Evolutionary conservation across 1,140 invertebrate genomes (phyloP), one percentile per base, ranked within the genome.

Genomic region (Telenomus remus): DNA sequence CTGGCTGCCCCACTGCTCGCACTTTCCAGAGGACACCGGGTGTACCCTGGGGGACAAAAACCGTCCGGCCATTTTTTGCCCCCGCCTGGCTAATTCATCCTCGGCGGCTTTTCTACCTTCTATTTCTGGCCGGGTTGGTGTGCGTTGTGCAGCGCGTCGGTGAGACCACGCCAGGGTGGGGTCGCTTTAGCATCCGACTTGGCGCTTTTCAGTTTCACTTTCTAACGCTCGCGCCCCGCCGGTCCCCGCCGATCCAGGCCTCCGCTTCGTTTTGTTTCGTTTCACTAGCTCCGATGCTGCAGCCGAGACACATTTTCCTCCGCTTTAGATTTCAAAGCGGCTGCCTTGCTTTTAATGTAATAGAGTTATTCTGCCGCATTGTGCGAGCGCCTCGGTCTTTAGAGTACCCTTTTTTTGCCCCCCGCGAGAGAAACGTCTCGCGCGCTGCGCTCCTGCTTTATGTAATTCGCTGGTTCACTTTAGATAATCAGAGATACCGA

Each of bases 161-260:
- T 63, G 63, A 39, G 51, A 72, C 78, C 76, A 75, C 80, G 81
- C 82, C 84, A 84, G 84, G 84, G 84, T 85, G 82, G 83, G 82
- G 84, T 83, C 81, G 19, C 19, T 48, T 72, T 80, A 82, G 82
- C 81, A 82, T 84, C 80, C 80, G 78, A 81, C 76, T 82, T 77
- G 74, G 71, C 77, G 82, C n/a, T 81, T 83, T 84, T 84, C 83
- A 84, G 84, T 84, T 85, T 85, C 84, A 84, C 84, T 84, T 85
- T 84, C 83, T 84, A 84, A 84, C 57, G 71, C 59, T 60, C 10
- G 33, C 6, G 6, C 12, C 69, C 72, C 50, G 65, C 39, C 63
- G 60, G 15, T 43, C 59, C 12, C 64, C 8, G 10, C 43, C 53
- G 69, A 78, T 71, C 71, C 59, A 75, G 61, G 70, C 76, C 64